phyloP scores from a whole-genome alignment of 2,113 vertebrate species.

The Triplophysa rosa region DNA sequence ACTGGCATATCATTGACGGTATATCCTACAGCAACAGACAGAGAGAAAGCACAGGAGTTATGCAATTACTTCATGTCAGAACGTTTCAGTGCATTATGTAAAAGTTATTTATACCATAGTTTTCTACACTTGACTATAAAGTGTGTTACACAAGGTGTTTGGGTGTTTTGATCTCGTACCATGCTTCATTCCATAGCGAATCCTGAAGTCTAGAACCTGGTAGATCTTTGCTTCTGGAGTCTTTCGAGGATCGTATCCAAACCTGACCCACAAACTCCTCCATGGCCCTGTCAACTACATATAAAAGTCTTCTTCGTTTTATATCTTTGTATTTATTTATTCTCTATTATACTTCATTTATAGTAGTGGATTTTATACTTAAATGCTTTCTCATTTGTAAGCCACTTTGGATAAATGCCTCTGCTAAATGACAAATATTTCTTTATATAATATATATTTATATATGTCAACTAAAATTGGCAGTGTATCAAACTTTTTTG shows the following conservation, averaged over 20 bases:
- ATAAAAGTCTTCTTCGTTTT: neutral
- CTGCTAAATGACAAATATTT: too few relatives aligned
- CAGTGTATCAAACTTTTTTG: too few relatives aligned
- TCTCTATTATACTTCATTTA: too few relatives aligned
- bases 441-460: too few relatives aligned
- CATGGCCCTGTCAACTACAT: constrained; percentile 92
- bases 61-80: neutral
- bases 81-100: neutral
- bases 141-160: neutral
- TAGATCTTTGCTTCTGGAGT: constrained; percentile 86
- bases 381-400: too few relatives aligned
- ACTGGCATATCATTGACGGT: constrained; percentile 83
- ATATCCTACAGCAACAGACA: constrained; percentile 74
- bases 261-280: constrained; percentile 94
- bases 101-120: neutral
- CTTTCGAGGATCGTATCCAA: constrained; percentile 91
- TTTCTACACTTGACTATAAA: neutral
- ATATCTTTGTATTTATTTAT: too few relatives aligned
- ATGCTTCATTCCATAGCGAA: constrained; percentile 91
- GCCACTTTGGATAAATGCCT: too few relatives aligned
- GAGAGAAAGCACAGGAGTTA: neutral
- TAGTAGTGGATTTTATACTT: too few relatives aligned
- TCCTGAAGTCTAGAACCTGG: constrained; percentile 94
- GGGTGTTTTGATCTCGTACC: constrained; percentile 71
- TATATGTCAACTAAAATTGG: too few relatives aligned